Evolutionary conservation across 2,888 invertebrate genomes (phyloP), one percentile per base, ranked within the genome.

Genomic region (Lithophane ornitopus): DNA sequence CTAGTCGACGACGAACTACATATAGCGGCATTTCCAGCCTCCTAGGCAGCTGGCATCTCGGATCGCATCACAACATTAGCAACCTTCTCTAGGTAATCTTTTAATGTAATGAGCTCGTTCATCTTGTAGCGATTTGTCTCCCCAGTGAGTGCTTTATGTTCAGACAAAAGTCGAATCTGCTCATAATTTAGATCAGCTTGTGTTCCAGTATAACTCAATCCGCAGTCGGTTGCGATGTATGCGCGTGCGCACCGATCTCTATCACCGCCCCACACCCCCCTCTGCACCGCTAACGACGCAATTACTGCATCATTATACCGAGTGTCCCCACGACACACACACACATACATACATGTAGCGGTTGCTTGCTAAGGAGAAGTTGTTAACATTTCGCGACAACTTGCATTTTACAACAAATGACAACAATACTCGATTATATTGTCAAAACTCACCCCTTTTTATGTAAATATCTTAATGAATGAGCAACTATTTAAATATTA

Each of bases 231-330:
- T 67, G 66, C 28, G 62, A 46, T n/a, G 52, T 26, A 44, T 61
- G 76, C 67, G 75, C 76, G 66, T 59, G 75, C 84, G 84, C 80
- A 73, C 65, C 69, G 78, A 75, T 76, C 66, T 44, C 80, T 78
- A 80, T 81, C 81, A 22, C 68, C 66, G 34, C 19, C 59, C 56
- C 66, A 41, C 26, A 26, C 7, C 41, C 44, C 56, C 26, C 12
- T 6, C 52, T 34, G 28, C 41, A 16, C n/a, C 81, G 67, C 74
- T 61, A 73, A 65, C 81, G 68, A 71, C 41, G 69, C 76, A 82
- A 85, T 84, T 78, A 85, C 78, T 76, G 68, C 84, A 59, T 77
- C 70, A 84, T 80, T 78, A 81, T 74, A 28, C n/a, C 19, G 12
- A 61, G 16, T 71, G 78, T 84, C 73, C 67, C 70, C 61, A 41